Evolutionary conservation across 2,113 vertebrate species (phyloP), one percentile per base, ranked within the genome.

Genomic region (Tapirus terrestris): DNA sequence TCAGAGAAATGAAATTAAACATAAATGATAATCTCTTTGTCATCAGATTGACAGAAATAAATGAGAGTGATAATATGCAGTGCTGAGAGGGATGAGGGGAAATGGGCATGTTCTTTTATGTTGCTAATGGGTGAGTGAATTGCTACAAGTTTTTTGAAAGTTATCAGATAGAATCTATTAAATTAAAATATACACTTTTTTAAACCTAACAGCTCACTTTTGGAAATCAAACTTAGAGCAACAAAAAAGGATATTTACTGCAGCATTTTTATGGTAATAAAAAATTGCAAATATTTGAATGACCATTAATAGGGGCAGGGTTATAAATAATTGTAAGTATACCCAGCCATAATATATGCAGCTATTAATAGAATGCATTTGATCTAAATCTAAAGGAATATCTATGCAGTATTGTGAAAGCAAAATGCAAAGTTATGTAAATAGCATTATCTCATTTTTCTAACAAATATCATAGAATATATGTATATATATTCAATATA

Each of bases 1-100:
- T 67, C 18, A 73, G 53, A 77, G 45, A 94, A 91, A 56, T 94
- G 36, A 94, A 91, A 73, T 94, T 94, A 86, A 94, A 63, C 58
- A 85, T 53, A 23, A 61, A 10, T 85, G 27, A 86, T 39, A 72
- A 82, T 83, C 61, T 89, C 56, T 75, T 67, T 85, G 88, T 86
- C 36, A 73, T 94, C 13, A 75, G 10, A 96, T 27, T 93, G 60
- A 84, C 68, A 83, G 61, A 83, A 93, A 53, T 53, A 77, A 70
- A 70, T 76, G 75, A 93, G 33, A 88, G 11, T 89, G 20, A 70
- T 83, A 45, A 90, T 86, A 65, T 63, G 13, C 72, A 84, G 11
- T 25, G 67, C 25, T 63, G 33, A 84, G 83, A 39, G 61, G 43
- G 17, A 51, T 75, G 73, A 81, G 10, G 36, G 60, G 21, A 63